Conservation (phyloP, 2,797 vertebrate species). For the Huso huso region DNA sequence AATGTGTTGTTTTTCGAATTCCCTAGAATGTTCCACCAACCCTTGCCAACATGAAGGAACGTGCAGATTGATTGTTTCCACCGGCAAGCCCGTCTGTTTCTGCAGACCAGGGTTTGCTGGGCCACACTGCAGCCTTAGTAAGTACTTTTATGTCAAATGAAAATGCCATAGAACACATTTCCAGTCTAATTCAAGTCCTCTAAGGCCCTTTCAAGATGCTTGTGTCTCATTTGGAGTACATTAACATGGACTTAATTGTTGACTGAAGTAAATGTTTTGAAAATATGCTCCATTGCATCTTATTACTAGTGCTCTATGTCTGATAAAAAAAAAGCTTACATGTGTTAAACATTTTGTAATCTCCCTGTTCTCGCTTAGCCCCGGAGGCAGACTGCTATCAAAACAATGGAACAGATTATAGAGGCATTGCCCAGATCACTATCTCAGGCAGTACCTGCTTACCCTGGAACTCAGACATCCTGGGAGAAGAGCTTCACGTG, state of each 20-base stretch:
- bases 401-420: conserved; percentile 61
- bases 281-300: too few species aligned
- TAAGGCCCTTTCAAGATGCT: too few species aligned
- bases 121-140: conserved; percentile 72
- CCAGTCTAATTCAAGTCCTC: too few species aligned
- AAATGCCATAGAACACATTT: too few species aligned
- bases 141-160: conserved; percentile 38
- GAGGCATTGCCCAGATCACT: conserved; percentile 58
- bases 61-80: conserved; percentile 64
- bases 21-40: conserved; percentile 67
- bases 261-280: too few species aligned
- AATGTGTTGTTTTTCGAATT: not conserved
- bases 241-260: too few species aligned
- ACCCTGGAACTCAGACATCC: conserved; percentile 79
- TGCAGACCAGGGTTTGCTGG: conserved; percentile 65
- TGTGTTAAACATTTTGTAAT: not conserved
- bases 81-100: conserved; percentile 60
- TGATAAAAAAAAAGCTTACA: not conserved
- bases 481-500: conserved; percentile 69
- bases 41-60: conserved; percentile 73
- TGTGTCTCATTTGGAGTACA: too few species aligned
- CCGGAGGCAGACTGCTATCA: conserved; percentile 58
- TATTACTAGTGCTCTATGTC: too few species aligned
- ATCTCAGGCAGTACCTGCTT: conserved; percentile 69
- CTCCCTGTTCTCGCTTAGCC: conserved; percentile 41